These are phyloP conservation scores for Natator depressus DNA, from an alignment of 2,113 vertebrate genomes.

Conservation along the genomic window DNA sequence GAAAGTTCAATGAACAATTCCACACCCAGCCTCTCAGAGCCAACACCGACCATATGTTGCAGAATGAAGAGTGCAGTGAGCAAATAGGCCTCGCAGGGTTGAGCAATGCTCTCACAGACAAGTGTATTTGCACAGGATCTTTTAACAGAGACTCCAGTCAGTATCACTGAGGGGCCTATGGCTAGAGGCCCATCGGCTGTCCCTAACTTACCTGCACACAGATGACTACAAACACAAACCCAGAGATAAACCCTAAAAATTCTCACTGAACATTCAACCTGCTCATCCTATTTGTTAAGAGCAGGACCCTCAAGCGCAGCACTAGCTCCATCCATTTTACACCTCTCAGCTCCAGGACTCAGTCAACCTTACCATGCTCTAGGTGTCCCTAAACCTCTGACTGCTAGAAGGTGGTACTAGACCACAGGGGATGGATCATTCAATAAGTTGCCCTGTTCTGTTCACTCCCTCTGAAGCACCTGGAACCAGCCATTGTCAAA, in stretches of 20 bases:
- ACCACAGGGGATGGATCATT: not conserved
- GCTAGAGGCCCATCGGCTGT: not conserved
- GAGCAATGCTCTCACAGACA: not conserved
- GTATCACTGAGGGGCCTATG: not conserved
- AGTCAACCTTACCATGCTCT: not conserved
- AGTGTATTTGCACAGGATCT: not conserved
- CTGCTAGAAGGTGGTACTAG: not conserved
- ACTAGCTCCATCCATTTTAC: not conserved
- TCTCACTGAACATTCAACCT: fast-evolving
- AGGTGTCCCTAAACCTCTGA: not conserved
- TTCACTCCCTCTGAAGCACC: not conserved
- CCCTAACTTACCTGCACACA: not conserved
- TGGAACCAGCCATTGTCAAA: not conserved
- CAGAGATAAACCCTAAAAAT: not conserved
- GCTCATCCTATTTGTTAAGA: not conserved
- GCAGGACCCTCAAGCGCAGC: not conserved
- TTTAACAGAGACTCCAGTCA: not conserved
- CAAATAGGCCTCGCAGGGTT: fast-evolving
- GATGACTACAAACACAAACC: not conserved
- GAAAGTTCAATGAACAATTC: no score
- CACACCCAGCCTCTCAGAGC: not conserved
- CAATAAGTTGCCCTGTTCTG: not conserved
- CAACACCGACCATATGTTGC: not conserved
- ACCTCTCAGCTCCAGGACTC: not conserved
- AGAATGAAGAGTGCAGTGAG: fast-evolving